A percentile compares a stretch with the other conserved stretches of the same genome.
Evolutionary conservation across 2,888 invertebrate species (phyloP).

Genomic region (Stegana nigrithorax): DNA sequence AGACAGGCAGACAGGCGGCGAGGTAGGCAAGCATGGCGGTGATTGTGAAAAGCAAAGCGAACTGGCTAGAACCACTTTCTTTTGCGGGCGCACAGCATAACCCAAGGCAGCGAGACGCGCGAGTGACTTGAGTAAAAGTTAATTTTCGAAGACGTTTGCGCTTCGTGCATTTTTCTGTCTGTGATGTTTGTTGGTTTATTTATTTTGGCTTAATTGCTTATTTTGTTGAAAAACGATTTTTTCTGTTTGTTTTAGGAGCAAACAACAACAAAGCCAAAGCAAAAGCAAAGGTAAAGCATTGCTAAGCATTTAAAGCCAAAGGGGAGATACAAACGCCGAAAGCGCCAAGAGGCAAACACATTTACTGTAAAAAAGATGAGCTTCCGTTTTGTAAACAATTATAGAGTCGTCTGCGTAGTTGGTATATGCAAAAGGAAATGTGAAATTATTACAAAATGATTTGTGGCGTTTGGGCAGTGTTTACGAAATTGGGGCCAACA

Average conservation of each 20-base stretch:
- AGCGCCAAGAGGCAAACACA: conserved; percentile 26
- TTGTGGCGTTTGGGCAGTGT: conserved; percentile 24
- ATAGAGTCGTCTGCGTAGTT: conserved; percentile 7
- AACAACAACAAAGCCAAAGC: conserved; percentile 2
- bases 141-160: conserved; percentile 31
- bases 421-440: conserved; percentile 41
- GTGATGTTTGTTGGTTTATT: not conserved
- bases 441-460: conserved; percentile 46
- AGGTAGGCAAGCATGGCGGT: too few relatives aligned
- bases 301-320: too few relatives aligned
- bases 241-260: conserved; percentile 40
- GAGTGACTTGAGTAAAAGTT: conserved; percentile 46
- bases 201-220: conserved; percentile 41
- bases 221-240: conserved; percentile 37
- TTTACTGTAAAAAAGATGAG: conserved; percentile 15
- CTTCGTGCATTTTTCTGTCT: not conserved
- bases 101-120: too few relatives aligned
- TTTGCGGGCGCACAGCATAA: too few relatives aligned
- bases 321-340: too few relatives aligned
- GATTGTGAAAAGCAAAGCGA: conserved; percentile 15
- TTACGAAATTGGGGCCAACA: conserved; percentile 36
- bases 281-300: too few relatives aligned
- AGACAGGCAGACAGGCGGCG: too few relatives aligned
- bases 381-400: conserved; percentile 7
- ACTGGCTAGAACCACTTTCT: conserved; percentile 53